Percentiles rank a stretch among this genome's conserved stretches.
phyloP scores from a whole-genome alignment of 2,888 invertebrate genomes.

The Acronicta psi region DNA sequence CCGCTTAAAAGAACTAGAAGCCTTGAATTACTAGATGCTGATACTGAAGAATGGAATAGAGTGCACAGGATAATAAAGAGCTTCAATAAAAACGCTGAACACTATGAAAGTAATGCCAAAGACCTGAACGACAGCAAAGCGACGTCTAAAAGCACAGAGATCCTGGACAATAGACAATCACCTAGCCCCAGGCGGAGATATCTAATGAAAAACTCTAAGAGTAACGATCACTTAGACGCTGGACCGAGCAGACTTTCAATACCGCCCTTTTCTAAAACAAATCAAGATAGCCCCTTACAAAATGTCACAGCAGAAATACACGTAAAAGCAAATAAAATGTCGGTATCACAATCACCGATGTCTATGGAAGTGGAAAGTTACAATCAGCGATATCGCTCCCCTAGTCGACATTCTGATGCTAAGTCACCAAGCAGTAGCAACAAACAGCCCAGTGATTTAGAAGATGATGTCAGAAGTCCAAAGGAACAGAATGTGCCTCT shows the following conservation, averaged over 20 bases:
- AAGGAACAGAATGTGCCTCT: conserved; percentile 67
- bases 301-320: conserved; percentile 86
- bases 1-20: conserved; percentile 92
- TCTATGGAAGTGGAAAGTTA: conserved; percentile 74
- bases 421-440: conserved; percentile 72
- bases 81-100: conserved; percentile 79
- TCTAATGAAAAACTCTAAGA: conserved; percentile 78
- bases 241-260: conserved; percentile 74
- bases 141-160: conserved; percentile 88
- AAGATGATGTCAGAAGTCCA: conserved; percentile 65
- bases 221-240: conserved; percentile 82
- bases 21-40: conserved; percentile 89
- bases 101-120: conserved; percentile 80
- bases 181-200: conserved; percentile 75
- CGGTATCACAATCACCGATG: conserved; percentile 80
- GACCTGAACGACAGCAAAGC: conserved; percentile 79
- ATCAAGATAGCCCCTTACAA: conserved; percentile 66
- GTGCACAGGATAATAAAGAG: conserved; percentile 77
- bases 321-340: conserved; percentile 79
- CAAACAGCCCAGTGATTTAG: conserved; percentile 69
- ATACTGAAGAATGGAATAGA: conserved; percentile 80
- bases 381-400: conserved; percentile 73
- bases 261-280: conserved; percentile 68
- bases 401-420: conserved; percentile 76
- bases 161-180: conserved; percentile 76